Conservation (phyloP, 2,888 invertebrate genomes). For the Volucella inanis region DNA sequence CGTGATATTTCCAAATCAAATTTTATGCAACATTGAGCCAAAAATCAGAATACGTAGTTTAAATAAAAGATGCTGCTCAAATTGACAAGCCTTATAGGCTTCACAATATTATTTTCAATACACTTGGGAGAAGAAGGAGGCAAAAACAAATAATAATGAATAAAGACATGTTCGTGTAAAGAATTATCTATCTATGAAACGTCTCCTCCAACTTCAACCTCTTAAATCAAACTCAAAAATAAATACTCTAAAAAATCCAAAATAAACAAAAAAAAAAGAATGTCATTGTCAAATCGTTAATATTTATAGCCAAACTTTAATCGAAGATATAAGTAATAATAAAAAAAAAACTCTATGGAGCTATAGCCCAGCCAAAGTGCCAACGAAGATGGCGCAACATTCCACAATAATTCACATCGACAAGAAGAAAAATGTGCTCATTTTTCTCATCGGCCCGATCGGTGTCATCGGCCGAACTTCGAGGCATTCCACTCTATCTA, state of each 20-base stretch:
- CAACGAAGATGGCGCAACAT: constrained; percentile 32
- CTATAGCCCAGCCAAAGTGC: constrained; percentile 1
- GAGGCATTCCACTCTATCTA: constrained; percentile 45
- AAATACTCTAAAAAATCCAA: constrained; percentile 26
- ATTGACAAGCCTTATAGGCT: too few species aligned
- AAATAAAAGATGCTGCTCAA: too few species aligned
- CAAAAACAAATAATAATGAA: too few species aligned
- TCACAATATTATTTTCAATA: too few species aligned
- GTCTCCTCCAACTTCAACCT: background rate
- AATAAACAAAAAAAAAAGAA: constrained; percentile 13
- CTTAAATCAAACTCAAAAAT: constrained; percentile 8
- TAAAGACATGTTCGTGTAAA: too few species aligned
- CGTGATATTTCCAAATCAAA: too few species aligned
- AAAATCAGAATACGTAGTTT: too few species aligned
- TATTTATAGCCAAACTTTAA: constrained; percentile 58
- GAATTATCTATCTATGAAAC: background rate
- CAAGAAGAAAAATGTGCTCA: constrained; percentile 41
- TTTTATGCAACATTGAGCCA: too few species aligned
- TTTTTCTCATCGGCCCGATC: constrained; percentile 26
- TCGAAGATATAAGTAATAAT: constrained; percentile 49
- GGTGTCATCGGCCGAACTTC: background rate
- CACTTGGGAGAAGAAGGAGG: too few species aligned
- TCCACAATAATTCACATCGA: constrained; percentile 63
- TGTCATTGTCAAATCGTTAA: constrained; percentile 59
- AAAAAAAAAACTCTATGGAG: background rate